Evolutionary conservation across 2,888 invertebrate species (phyloP).

Genomic region (Caenorhabditis virilis): DNA sequence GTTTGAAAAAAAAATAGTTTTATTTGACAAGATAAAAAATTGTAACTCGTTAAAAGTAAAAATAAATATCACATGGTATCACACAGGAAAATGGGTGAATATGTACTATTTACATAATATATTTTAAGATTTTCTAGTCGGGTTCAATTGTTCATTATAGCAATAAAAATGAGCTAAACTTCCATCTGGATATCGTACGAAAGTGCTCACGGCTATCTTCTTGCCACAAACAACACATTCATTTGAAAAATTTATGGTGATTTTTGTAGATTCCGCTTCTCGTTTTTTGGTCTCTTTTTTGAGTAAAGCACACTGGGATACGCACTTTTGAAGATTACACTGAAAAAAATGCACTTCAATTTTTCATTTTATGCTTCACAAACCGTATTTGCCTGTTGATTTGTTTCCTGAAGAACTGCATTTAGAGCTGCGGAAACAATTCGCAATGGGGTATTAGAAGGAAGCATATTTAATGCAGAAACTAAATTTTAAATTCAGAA

Average conservation of each 20-base stretch:
- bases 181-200: conserved; percentile 85
- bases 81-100: neutral
- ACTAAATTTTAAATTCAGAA: conserved; percentile 15
- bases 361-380: too few species aligned
- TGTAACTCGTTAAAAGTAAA: too few species aligned
- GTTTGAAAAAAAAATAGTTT: neutral
- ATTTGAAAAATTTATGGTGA: conserved; percentile 84
- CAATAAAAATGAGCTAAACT: conserved; percentile 92
- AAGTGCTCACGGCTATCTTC: conserved; percentile 89
- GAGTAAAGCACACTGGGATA: conserved; percentile 72
- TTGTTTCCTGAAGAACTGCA: conserved; percentile 81
- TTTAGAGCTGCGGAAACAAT: conserved; percentile 75
- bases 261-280: conserved; percentile 81
- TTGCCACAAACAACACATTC: conserved; percentile 91
- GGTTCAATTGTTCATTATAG: conserved; percentile 54
- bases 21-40: neutral
- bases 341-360: conserved; percentile 26
- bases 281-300: conserved; percentile 78
- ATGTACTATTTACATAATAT: neutral
- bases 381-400: conserved; percentile 72
- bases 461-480: conserved; percentile 79
- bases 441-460: conserved; percentile 80
- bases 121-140: too few species aligned
- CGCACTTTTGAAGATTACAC: conserved; percentile 35
- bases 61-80: neutral